phyloP scores from a whole-genome alignment of 1,140 invertebrate species.

The Anoplolepis gracilipes region DNA sequence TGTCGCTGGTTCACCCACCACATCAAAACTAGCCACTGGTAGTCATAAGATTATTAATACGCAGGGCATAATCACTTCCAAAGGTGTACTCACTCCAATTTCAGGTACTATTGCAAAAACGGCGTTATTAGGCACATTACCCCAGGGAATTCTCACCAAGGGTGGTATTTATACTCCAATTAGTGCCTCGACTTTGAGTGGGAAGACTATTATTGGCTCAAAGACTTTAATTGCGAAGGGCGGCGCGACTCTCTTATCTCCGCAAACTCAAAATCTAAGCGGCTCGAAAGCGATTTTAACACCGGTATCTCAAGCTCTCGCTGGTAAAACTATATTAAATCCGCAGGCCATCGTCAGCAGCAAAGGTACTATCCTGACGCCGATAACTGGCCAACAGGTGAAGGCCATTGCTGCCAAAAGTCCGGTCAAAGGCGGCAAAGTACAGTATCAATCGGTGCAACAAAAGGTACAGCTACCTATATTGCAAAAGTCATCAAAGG shows the following conservation, averaged over 20 bases:
- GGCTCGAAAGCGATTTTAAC: conserved; percentile 86
- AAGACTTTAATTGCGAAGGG: conserved; percentile 77
- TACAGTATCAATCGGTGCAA: conserved; percentile 78
- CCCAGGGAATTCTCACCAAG: conserved; percentile 78
- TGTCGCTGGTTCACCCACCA: conserved; percentile 70
- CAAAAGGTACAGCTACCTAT: conserved; percentile 80
- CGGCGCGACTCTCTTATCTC: conserved; percentile 70
- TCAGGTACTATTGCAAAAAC: conserved; percentile 71
- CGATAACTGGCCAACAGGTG: conserved; percentile 83
- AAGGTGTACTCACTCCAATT: conserved; percentile 76
- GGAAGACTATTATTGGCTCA: conserved; percentile 76
- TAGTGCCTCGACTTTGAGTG: conserved; percentile 71
- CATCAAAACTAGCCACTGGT: conserved; percentile 84
- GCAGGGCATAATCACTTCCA: conserved; percentile 74
- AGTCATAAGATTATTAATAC: conserved; percentile 79
- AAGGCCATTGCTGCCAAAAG: conserved; percentile 83
- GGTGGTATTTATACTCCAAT: conserved; percentile 78
- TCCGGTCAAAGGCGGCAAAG: conserved; percentile 77
- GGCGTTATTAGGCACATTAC: conserved; percentile 71
- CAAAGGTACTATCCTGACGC: conserved; percentile 84
- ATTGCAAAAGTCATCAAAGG: conserved; percentile 77
- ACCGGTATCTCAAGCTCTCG: conserved; percentile 73
- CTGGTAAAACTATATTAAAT: conserved; percentile 73
- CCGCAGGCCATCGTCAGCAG: conserved; percentile 76
- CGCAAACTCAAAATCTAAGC: conserved; percentile 72